phyloP scores from a whole-genome alignment of 2,113 vertebrate species.

The Xerus inauris region DNA sequence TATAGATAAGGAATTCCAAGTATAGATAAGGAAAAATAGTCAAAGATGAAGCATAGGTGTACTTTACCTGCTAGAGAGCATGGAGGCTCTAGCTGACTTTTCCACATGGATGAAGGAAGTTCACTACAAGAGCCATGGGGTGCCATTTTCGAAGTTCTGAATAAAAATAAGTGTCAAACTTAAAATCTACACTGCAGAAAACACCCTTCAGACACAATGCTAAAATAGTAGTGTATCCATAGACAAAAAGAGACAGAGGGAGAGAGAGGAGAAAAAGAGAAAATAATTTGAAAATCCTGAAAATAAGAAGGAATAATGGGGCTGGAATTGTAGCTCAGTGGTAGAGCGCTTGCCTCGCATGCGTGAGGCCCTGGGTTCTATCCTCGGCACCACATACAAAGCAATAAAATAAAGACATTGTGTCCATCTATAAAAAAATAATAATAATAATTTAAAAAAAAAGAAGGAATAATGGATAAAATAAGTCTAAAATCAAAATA shows the following conservation, averaged over 20 bases:
- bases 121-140: too few relatives aligned
- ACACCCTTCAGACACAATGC: neutral
- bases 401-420: too few relatives aligned
- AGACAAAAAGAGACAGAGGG: neutral
- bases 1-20: neutral
- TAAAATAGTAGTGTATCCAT: too few relatives aligned
- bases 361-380: too few relatives aligned
- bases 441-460: too few relatives aligned
- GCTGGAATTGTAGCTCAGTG: too few relatives aligned
- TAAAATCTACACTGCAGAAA: neutral
- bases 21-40: neutral
- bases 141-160: too few relatives aligned
- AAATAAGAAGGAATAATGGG: neutral
- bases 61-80: neutral
- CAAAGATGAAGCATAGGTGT: accelerated
- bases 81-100: neutral
- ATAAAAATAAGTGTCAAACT: neutral
- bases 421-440: too few relatives aligned
- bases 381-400: too few relatives aligned
- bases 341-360: too few relatives aligned
- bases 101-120: too few relatives aligned
- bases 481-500: neutral
- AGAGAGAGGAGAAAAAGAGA: neutral
- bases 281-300: neutral
- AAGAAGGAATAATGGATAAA: neutral